Evolutionary conservation across 2,113 vertebrate genomes (phyloP).

Genomic region (Genyomyrus donnyi): DNA sequence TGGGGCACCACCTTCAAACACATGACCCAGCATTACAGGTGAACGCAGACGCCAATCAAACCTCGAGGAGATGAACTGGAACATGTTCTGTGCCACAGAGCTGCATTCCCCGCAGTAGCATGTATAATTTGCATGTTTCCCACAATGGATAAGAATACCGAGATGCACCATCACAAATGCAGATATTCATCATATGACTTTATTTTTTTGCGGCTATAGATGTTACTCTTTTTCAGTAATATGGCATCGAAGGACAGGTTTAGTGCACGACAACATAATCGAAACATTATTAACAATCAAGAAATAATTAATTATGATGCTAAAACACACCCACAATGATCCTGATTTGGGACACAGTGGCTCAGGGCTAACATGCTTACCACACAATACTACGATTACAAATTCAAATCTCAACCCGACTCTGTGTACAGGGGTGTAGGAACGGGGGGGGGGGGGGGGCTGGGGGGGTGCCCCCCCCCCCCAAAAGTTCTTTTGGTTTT

Average conservation of each 20-base stretch:
- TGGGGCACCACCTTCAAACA: not conserved
- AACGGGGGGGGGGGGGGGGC: not conserved
- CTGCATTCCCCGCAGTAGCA: not conserved
- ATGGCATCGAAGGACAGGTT: not conserved
- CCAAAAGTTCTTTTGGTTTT: no score
- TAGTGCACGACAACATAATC: not conserved
- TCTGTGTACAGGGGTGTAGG: not conserved
- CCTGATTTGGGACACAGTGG: not conserved
- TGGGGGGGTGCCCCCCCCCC: no score
- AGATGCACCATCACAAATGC: not conserved
- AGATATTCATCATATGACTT: not conserved
- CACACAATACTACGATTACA: not conserved
- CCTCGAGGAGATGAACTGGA: not conserved
- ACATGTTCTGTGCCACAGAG: not conserved
- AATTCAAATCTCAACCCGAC: not conserved
- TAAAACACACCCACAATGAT: not conserved
- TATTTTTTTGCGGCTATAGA: not conserved
- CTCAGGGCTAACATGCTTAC: not conserved
- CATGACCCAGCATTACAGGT: not conserved
- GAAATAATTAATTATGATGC: not conserved
- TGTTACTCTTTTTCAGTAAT: not conserved
- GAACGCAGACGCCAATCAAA: not conserved
- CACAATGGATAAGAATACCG: not conserved
- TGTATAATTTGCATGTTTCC: not conserved
- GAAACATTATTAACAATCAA: not conserved